Evolutionary conservation across 2,888 invertebrate genomes (phyloP).

Genomic region (Orgyia antiqua): DNA sequence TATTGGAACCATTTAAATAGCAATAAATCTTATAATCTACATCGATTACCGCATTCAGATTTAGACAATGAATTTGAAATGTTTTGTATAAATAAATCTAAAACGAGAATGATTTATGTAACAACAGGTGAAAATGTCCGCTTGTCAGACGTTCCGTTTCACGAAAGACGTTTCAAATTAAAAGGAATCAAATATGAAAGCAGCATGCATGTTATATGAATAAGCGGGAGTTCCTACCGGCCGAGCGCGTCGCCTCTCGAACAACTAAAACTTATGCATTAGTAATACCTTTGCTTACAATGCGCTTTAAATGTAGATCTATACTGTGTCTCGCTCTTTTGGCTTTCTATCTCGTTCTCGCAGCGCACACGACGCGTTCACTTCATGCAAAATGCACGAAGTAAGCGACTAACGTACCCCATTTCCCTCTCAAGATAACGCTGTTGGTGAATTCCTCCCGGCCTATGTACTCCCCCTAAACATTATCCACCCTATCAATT

Average conservation of each 20-base stretch:
- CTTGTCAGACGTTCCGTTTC: conserved; percentile 17
- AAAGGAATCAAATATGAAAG: conserved; percentile 76
- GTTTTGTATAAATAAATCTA: no score
- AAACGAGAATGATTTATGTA: no score
- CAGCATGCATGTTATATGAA: conserved; percentile 71
- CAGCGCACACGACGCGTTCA: conserved; percentile 43
- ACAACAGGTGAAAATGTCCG: neutral
- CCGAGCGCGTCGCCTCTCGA: conserved; percentile 62
- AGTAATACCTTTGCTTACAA: conserved; percentile 77
- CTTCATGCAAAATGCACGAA: conserved; percentile 70
- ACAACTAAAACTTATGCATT: conserved; percentile 77
- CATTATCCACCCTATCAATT: conserved; percentile 31
- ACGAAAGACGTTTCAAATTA: conserved; percentile 69
- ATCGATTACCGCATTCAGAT: no score
- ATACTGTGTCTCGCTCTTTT: conserved; percentile 47
- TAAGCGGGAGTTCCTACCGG: conserved; percentile 54
- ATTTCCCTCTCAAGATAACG: conserved; percentile 63
- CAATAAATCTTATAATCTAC: no score
- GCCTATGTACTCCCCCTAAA: conserved; percentile 15
- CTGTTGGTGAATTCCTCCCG: conserved; percentile 31
- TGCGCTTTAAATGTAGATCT: conserved; percentile 78
- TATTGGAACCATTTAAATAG: no score
- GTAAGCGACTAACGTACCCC: conserved; percentile 50
- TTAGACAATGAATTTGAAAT: no score
- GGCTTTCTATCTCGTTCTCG: conserved; percentile 38